These are phyloP conservation scores for Merluccius polli DNA, from an alignment of 2,797 vertebrate species.

Conservation along the genomic window DNA sequence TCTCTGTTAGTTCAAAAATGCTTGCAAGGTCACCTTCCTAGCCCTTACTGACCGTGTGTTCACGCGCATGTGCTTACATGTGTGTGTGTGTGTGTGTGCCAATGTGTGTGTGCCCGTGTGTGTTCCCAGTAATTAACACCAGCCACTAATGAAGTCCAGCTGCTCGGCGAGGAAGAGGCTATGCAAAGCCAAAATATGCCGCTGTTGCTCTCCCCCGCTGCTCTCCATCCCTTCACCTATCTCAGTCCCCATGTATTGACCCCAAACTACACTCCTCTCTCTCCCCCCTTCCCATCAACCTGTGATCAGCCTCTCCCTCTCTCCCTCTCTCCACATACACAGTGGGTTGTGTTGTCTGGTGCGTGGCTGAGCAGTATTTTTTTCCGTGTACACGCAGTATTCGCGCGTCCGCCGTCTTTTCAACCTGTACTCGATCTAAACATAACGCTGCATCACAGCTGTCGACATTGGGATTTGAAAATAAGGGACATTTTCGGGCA, in stretches of 20 bases:
- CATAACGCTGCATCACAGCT: too few species aligned
- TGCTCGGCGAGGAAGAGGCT: constrained; percentile 80
- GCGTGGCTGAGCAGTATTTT: too few species aligned
- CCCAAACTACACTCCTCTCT: background rate
- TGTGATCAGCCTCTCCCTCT: too few species aligned
- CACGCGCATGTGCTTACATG: constrained; percentile 9
- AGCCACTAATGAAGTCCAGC: constrained; percentile 98
- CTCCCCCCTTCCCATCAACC: too few species aligned
- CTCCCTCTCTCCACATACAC: too few species aligned
- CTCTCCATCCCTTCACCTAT: constrained; percentile 20
- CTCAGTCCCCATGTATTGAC: background rate
- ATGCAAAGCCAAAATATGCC: constrained; percentile 79
- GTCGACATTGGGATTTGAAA: too few species aligned
- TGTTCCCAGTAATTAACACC: constrained; percentile 90
- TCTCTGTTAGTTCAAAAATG: constrained; percentile 62
- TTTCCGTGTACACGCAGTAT: too few species aligned
- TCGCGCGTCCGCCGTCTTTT: too few species aligned
- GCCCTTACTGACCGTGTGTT: constrained; percentile 39
- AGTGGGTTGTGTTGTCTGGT: too few species aligned
- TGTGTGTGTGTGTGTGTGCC: constrained; percentile 6
- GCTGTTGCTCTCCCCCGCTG: constrained; percentile 42
- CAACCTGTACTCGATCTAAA: too few species aligned
- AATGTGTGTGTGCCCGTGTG: constrained; percentile 27
- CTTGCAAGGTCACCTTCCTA: constrained; percentile 70
- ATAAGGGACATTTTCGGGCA: too few species aligned